Conservation (phyloP, 2,113 vertebrate species). For the Salvelinus namaycush region DNA sequence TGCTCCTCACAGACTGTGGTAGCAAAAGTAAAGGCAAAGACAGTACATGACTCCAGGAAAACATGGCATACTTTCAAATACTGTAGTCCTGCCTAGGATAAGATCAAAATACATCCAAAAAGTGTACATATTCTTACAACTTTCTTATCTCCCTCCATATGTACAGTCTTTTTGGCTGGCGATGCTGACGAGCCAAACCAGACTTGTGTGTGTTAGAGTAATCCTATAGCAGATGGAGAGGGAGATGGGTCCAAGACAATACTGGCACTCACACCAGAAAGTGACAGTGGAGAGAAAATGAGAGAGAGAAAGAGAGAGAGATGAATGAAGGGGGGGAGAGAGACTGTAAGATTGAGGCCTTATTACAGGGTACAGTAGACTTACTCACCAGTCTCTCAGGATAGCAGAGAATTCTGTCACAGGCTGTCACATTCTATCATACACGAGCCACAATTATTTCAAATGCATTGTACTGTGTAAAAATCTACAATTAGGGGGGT, state of each 20-base stretch:
- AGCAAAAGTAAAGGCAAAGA: neutral
- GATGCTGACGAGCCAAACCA: neutral
- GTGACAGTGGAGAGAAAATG: neutral
- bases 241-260: slow-evolving; percentile 60
- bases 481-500: too few species aligned
- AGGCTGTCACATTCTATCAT: too few species aligned
- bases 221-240: slow-evolving; percentile 70
- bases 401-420: too few species aligned
- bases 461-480: too few species aligned
- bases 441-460: too few species aligned
- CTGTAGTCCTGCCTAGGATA: too few species aligned
- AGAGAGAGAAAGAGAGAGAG: slow-evolving; percentile 9
- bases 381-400: too few species aligned
- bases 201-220: slow-evolving; percentile 40
- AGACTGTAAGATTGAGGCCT: neutral
- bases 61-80: neutral
- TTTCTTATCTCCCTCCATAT: neutral
- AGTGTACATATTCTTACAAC: neutral
- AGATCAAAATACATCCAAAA: neutral
- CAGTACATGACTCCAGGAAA: neutral
- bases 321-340: slow-evolving; percentile 2
- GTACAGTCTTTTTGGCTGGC: neutral
- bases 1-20: neutral
- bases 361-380: neutral
- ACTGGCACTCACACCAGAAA: slow-evolving; percentile 53